Conservation (phyloP, 2,888 invertebrate genomes). For the Sabatieria punctata region DNA sequence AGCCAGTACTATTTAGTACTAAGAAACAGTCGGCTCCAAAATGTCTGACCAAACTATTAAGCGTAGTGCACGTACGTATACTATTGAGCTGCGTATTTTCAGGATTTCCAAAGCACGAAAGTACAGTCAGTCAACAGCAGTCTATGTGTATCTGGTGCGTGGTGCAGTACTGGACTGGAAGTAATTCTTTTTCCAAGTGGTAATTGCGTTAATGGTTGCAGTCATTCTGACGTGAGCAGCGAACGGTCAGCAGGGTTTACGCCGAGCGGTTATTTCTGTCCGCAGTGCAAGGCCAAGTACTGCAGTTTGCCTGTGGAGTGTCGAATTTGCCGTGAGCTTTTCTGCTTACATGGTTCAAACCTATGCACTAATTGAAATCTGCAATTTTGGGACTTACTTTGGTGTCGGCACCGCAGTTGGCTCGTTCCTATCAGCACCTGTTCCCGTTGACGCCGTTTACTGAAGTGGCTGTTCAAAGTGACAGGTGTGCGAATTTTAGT, state of each 20-base stretch:
- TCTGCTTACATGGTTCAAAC: neutral
- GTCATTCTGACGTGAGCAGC: neutral
- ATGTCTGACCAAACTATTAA: too few species aligned
- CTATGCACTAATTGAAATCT: conserved; percentile 1
- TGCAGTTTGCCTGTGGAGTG: conserved; percentile 96
- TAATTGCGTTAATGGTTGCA: too few species aligned
- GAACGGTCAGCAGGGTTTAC: neutral
- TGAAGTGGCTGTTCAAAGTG: conserved; percentile 41
- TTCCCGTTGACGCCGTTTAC: conserved; percentile 74
- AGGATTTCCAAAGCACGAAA: too few species aligned
- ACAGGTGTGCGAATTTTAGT: neutral
- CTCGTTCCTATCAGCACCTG: conserved; percentile 88
- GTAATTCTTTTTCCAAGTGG: too few species aligned
- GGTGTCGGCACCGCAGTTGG: conserved; percentile 92
- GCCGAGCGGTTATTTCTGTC: conserved; percentile 38
- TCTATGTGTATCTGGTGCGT: too few species aligned
- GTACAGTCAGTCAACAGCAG: too few species aligned
- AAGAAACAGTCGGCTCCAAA: too few species aligned
- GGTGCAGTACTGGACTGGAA: too few species aligned
- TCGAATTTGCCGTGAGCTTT: conserved; percentile 54
- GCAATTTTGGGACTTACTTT: conserved; percentile 43
- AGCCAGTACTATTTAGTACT: too few species aligned
- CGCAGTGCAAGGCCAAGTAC: conserved; percentile 86
- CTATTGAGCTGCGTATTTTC: too few species aligned
- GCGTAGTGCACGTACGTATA: too few species aligned